Percentiles rank a stretch among this genome's conserved stretches.
Conservation (phyloP, 2,888 invertebrate species). For the Onthophagus sagittarius region DNA sequence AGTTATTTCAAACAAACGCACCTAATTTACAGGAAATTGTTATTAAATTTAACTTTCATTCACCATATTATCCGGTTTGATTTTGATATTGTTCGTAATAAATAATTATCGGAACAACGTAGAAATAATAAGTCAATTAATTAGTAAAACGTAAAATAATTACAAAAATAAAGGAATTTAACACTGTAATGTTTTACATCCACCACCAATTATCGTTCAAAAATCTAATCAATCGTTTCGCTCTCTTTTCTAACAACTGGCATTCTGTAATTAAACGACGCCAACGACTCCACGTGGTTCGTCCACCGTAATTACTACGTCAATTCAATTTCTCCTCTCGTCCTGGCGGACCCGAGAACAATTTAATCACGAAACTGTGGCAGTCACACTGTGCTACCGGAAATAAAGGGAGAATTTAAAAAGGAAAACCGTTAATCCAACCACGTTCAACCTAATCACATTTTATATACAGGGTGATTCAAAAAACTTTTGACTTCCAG, state of each 20-base stretch:
- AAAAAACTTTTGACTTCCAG: too few relatives aligned
- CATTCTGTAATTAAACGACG: background rate
- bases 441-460: background rate
- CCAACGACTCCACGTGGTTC: background rate
- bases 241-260: background rate
- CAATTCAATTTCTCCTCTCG: background rate
- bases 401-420: background rate
- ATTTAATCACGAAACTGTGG: background rate
- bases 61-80: background rate
- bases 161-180: too few relatives aligned
- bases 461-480: background rate
- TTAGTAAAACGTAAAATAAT: too few relatives aligned
- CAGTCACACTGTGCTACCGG: background rate
- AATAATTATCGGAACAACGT: background rate
- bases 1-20: background rate
- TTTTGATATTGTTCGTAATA: background rate
- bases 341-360: background rate
- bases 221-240: background rate
- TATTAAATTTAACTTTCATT: background rate
- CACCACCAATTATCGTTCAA: background rate
- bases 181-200: background rate
- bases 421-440: background rate
- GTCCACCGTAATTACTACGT: background rate
- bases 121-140: background rate
- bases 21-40: background rate